Conservation (phyloP, 2,113 vertebrate genomes). For the Dicerorhinus sumatrensis region DNA sequence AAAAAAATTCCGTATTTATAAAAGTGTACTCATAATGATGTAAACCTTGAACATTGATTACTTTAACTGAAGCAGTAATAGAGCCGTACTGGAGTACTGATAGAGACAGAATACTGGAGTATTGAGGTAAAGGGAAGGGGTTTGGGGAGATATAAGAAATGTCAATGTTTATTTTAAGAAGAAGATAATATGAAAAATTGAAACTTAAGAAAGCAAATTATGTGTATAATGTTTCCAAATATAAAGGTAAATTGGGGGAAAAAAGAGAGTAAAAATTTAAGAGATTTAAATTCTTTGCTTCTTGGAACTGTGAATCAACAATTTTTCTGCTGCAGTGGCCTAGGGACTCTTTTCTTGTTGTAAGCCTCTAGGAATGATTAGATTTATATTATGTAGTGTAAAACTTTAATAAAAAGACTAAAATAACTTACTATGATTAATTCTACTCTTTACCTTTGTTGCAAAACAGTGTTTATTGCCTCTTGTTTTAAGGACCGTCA, state of each 20-base stretch:
- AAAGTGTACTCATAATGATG: not conserved
- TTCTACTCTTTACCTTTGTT: not conserved
- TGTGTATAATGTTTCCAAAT: not conserved
- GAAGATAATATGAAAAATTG: not conserved
- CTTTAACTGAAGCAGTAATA: not conserved
- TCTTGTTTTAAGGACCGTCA: not conserved
- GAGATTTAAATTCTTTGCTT: not conserved
- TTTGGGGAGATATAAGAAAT: not conserved
- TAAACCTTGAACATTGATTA: not conserved
- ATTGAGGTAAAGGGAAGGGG: not conserved
- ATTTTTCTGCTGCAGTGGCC: not conserved
- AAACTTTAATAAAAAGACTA: not conserved
- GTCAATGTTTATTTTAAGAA: not conserved
- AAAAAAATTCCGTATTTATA: not conserved
- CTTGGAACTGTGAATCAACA: not conserved
- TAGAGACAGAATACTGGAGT: not conserved
- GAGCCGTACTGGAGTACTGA: accelerated
- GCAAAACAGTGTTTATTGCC: not conserved
- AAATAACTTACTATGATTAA: not conserved
- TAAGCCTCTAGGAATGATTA: not conserved
- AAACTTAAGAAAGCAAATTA: not conserved
- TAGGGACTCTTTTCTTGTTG: not conserved
- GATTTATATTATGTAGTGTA: not conserved
- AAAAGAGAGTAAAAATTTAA: not conserved
- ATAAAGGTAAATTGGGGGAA: not conserved